Evolutionary conservation across 2,113 vertebrate species (phyloP).

Genomic region (Grammomys dolichurus): DNA sequence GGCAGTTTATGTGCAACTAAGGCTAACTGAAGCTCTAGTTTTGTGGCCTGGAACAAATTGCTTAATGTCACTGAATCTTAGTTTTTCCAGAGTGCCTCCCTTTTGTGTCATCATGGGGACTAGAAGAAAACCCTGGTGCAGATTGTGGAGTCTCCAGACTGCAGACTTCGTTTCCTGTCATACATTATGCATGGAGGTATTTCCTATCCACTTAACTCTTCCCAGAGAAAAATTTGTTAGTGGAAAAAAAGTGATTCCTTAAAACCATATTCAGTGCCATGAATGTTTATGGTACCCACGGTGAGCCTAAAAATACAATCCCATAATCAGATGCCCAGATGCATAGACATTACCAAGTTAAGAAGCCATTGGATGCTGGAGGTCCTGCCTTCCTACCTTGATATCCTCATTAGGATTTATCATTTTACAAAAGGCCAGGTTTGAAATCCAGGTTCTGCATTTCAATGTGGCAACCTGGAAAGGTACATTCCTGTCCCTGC

Average conservation of each 20-base stretch:
- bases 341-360: background rate
- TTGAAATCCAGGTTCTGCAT: background rate
- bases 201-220: background rate
- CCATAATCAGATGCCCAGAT: background rate
- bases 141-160: background rate
- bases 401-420: background rate
- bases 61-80: background rate
- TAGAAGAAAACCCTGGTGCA: background rate
- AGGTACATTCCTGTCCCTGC: background rate
- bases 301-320: background rate
- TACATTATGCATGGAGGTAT: background rate
- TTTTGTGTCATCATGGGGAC: background rate
- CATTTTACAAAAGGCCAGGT: background rate
- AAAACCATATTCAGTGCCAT: background rate
- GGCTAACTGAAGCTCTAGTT: background rate
- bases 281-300: background rate
- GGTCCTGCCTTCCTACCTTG: background rate
- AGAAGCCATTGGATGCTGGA: background rate
- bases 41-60: conserved; percentile 9
- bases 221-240: background rate
- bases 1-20: background rate
- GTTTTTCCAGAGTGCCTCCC: background rate
- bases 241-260: background rate
- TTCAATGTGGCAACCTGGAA: background rate
- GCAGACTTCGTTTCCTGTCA: background rate